phyloP scores from a whole-genome alignment of 2,797 vertebrate species.

The Distichodus sexfasciatus region DNA sequence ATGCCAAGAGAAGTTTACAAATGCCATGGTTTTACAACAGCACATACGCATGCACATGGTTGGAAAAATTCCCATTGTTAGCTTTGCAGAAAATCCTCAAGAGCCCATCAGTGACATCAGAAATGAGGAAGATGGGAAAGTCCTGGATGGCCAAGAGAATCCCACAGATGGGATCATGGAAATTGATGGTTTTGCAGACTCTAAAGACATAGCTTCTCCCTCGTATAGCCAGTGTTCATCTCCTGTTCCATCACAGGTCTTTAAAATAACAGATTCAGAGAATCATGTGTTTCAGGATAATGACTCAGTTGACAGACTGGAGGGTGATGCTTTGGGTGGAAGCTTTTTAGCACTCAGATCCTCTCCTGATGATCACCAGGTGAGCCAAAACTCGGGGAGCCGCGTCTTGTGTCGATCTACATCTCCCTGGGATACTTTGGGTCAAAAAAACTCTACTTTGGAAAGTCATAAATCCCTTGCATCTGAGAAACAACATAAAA shows the following conservation, averaged over 20 bases:
- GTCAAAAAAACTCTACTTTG: constrained; percentile 81
- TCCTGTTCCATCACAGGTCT: constrained; percentile 78
- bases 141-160: constrained; percentile 88
- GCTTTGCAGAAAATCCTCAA: constrained; percentile 84
- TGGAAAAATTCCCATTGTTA: constrained; percentile 93
- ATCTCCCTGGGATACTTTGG: constrained; percentile 93
- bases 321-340: constrained; percentile 85
- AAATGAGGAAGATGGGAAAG: constrained; percentile 88
- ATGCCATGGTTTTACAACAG: constrained; percentile 94
- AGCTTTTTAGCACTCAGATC: constrained; percentile 89
- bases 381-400: constrained; percentile 90
- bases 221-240: constrained; percentile 90
- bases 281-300: constrained; percentile 73
- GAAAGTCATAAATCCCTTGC: constrained; percentile 60
- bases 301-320: constrained; percentile 77
- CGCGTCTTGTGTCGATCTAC: constrained; percentile 93
- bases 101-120: constrained; percentile 93
- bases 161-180: constrained; percentile 87
- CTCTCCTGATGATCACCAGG: constrained; percentile 87
- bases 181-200: constrained; percentile 89
- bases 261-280: constrained; percentile 79
- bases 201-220: constrained; percentile 73
- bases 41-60: constrained; percentile 99
- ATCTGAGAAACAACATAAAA: constrained; percentile 82
- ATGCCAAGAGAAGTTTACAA: constrained; percentile 99